Base-by-base conservation (phyloP, 2,113 vertebrate genomes). In the Dasyprocta punctata region DNA sequence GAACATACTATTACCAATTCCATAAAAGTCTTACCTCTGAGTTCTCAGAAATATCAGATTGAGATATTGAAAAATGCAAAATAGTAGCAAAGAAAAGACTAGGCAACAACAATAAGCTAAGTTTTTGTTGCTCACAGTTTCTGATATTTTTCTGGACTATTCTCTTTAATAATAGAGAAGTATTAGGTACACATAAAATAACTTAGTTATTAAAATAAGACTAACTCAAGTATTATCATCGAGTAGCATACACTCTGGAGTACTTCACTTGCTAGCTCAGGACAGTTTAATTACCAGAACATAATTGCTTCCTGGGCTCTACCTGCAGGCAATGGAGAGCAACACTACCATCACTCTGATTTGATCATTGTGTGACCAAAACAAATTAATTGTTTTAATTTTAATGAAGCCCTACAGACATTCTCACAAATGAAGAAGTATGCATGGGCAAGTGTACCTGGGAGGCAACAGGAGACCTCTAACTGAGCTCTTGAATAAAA, bases 151-250 rank as follows among this genome's bases (percentile, higher is more conserved):
- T 91, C 84, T 36, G 24, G 17, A n/a, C 30, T 94, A 33, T 90
- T 93, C 73, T 82, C 28, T 65, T 92, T 92, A 95, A 73, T 47
- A 90, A 58, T 41, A 56, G 80, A 86, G 7, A 71, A 44, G 20
- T 56, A 54, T 30, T 73, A 83, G 71, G 38, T 58, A 85, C 24
- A 69, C 33, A 89, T 24, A 88, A 95, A 90, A 94, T 93, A 84
- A 60, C 17, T 58, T 61, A 41, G 44, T 61, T 82, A 87, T 85
- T 93, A 89, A 92, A 86, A 47, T n/a, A 86, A 65, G 33, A 93
- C 63, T 54, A 81, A 69, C 58, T 63, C 49, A 5, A 54, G 52
- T 5, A 52, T 38, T 92, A 19, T 44, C 44, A 54, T 9, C 16
- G 24, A 65, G n/a, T 13, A n/a, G 28, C 7, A 20, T 28, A 67